Evolutionary conservation across 2,797 vertebrate genomes (phyloP).

Genomic region (Chelon labrosus): DNA sequence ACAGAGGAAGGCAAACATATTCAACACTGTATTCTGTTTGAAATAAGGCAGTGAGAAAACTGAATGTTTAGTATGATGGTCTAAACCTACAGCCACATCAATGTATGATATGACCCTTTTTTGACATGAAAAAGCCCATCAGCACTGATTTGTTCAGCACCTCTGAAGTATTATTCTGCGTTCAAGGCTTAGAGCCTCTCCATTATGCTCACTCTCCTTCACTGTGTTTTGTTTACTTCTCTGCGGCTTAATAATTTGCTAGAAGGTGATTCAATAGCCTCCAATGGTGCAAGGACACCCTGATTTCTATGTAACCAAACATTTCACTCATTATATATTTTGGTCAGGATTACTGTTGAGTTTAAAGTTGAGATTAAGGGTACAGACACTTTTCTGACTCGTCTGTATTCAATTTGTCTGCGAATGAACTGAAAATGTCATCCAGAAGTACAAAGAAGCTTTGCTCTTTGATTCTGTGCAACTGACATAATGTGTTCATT

Average conservation of each 20-base stretch:
- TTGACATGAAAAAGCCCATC: too few species aligned
- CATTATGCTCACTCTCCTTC: neutral
- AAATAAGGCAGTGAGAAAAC: neutral
- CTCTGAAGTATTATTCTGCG: too few species aligned
- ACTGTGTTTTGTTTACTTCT: neutral
- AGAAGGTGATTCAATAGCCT: constrained; percentile 7
- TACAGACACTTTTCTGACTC: neutral
- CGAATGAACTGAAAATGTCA: constrained; percentile 12
- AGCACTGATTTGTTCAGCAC: too few species aligned
- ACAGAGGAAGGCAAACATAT: constrained; percentile 21
- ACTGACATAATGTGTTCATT: constrained; percentile 32
- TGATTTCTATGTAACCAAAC: neutral
- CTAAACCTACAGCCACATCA: neutral
- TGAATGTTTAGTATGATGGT: neutral
- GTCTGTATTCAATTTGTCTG: neutral
- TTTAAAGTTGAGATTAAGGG: neutral
- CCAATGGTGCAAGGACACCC: neutral
- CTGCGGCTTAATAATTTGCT: neutral
- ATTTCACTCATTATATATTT: too few species aligned
- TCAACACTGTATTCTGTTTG: neutral
- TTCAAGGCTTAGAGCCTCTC: neutral
- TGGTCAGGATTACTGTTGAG: neutral
- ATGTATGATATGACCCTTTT: too few species aligned
- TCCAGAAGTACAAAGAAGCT: constrained; percentile 27
- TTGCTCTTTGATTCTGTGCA: constrained; percentile 33